Conservation (phyloP, 2,888 invertebrate genomes). For the Scrobipalpa costella region DNA sequence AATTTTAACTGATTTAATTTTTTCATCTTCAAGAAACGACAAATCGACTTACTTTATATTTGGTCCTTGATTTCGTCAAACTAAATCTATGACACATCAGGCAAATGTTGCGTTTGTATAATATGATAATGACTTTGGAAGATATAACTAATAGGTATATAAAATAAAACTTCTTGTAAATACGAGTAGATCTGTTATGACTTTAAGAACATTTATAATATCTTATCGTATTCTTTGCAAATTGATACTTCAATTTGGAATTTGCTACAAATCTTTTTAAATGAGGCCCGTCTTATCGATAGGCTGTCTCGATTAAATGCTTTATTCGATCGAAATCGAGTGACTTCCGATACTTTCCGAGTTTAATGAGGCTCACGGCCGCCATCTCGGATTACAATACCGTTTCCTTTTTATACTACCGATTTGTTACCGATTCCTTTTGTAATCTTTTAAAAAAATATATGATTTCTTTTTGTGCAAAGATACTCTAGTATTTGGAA, state of each 20-base stretch:
- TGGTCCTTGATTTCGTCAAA: too few relatives aligned
- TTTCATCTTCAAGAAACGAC: too few relatives aligned
- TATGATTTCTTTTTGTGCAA: conserved; percentile 3
- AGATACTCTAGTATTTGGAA: neutral
- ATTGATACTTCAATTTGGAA: neutral
- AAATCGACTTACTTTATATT: too few relatives aligned
- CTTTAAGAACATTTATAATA: neutral
- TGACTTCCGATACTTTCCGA: conserved; percentile 26
- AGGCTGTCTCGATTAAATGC: conserved; percentile 23
- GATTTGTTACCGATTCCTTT: conserved; percentile 23
- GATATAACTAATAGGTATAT: too few relatives aligned
- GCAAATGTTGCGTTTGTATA: too few relatives aligned
- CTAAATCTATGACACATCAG: too few relatives aligned
- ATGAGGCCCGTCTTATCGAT: neutral
- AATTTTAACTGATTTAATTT: too few relatives aligned
- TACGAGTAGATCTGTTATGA: too few relatives aligned
- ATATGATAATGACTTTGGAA: too few relatives aligned
- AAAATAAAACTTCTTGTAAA: too few relatives aligned
- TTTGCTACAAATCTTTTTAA: conserved; percentile 1
- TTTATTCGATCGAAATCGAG: conserved; percentile 19
- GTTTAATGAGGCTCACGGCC: conserved; percentile 24
- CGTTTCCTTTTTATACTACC: conserved; percentile 16
- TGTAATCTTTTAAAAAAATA: conserved; percentile 11
- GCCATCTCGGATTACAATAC: conserved; percentile 20
- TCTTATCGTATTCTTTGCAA: neutral